A percentile compares a stretch with the other conserved stretches of the same genome.
phyloP scores from a whole-genome alignment of 2,797 vertebrate genomes.

The Sebastes goodei region DNA sequence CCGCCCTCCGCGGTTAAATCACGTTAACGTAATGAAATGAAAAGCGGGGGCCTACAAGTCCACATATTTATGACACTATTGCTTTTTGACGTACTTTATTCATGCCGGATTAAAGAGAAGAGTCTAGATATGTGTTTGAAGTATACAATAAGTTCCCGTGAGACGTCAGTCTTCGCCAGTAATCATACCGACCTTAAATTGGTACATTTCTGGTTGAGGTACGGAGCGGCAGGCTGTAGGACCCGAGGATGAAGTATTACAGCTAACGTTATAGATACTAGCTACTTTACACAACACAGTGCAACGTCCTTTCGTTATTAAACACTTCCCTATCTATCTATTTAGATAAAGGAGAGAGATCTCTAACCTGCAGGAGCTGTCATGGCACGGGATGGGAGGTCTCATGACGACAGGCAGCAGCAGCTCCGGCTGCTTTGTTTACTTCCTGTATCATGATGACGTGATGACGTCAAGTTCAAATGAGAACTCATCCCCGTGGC shows the following conservation, averaged over 20 bases:
- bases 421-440: slow-evolving; percentile 44
- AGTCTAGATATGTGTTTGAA: rapidly evolving
- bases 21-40: not conserved
- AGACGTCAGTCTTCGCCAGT: not conserved
- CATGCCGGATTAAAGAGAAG: not conserved
- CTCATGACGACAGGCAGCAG: not conserved
- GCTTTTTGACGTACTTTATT: not conserved
- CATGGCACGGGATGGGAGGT: not conserved
- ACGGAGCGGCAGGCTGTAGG: not conserved
- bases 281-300: not conserved
- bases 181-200: not conserved
- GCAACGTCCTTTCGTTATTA: rapidly evolving
- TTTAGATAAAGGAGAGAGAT: not conserved
- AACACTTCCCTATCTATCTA: rapidly evolving
- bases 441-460: slow-evolving; percentile 72
- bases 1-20: not conserved
- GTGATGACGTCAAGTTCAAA: too few relatives aligned
- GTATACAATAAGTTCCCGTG: not conserved
- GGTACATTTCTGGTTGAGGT: rapidly evolving
- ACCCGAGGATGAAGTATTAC: not conserved
- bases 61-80: not conserved
- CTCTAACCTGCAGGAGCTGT: not conserved
- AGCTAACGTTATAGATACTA: too few relatives aligned
- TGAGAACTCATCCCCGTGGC: not conserved
- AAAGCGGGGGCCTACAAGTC: not conserved